Conservation (phyloP, 1,140 invertebrate genomes). For the Apis laboriosa region DNA sequence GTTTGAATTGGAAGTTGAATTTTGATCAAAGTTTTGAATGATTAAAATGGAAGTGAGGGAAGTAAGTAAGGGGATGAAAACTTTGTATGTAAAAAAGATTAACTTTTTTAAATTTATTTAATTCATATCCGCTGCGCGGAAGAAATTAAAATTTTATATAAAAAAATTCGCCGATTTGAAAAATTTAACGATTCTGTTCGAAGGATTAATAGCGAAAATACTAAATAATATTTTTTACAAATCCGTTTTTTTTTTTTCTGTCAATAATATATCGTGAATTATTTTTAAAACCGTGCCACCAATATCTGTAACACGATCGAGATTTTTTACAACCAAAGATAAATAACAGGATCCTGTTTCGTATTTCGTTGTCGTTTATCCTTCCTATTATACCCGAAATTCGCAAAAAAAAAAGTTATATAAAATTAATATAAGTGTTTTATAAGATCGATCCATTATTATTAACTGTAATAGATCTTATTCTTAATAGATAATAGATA, state of each 20-base stretch:
- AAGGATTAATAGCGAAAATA: neutral
- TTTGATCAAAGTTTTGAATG: no score
- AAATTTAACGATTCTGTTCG: neutral
- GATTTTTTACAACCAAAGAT: neutral
- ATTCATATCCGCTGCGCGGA: neutral
- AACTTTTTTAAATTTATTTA: neutral
- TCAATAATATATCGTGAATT: neutral
- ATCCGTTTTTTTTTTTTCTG: neutral
- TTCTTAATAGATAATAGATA: no score
- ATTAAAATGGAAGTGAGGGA: no score
- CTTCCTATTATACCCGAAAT: neutral
- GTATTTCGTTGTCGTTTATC: slow-evolving; percentile 22
- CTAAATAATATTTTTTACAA: neutral
- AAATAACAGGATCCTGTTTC: slow-evolving; percentile 3
- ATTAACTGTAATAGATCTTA: neutral
- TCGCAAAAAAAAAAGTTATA: neutral
- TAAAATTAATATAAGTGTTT: slow-evolving; percentile 41
- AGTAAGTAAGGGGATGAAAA: neutral
- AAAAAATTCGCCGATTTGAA: neutral
- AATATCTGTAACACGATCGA: neutral
- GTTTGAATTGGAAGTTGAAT: no score
- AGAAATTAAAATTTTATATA: neutral
- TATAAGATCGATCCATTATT: slow-evolving; percentile 18
- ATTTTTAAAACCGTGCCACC: neutral
- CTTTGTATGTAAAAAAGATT: neutral